These are phyloP conservation scores for Coenonympha glycerion DNA, from an alignment of 2,888 invertebrate species.

Conservation along the genomic window DNA sequence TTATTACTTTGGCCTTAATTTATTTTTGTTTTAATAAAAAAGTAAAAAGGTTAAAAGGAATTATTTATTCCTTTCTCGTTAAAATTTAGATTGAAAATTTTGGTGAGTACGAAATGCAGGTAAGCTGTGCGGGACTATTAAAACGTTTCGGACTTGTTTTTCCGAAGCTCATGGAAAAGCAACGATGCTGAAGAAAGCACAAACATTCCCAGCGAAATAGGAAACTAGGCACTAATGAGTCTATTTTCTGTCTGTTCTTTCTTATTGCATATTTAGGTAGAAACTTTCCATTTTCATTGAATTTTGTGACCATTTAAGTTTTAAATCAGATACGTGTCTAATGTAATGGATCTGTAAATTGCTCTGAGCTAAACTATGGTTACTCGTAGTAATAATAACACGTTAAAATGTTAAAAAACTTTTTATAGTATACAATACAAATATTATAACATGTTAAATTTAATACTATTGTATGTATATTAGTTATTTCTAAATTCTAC, in stretches of 20 bases:
- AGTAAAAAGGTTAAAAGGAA: not conserved
- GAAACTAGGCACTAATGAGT: conserved; percentile 1
- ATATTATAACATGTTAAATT: no score
- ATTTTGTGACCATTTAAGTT: no score
- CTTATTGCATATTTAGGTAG: not conserved
- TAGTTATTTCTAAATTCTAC: no score
- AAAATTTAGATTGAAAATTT: not conserved
- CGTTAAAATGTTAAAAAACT: no score
- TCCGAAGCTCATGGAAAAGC: not conserved
- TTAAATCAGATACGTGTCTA: no score
- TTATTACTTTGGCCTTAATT: not conserved
- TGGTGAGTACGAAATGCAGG: not conserved
- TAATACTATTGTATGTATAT: no score
- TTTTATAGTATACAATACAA: no score
- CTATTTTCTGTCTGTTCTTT: not conserved
- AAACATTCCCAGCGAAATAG: conserved; percentile 11
- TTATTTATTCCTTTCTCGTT: not conserved
- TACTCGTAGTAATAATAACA: no score
- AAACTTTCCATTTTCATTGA: not conserved
- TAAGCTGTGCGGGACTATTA: not conserved
- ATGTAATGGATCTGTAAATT: no score
- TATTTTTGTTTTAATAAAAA: not conserved
- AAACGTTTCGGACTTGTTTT: not conserved
- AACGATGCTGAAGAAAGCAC: conserved; percentile 8
- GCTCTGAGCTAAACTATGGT: no score